A percentile compares a stretch with the other conserved stretches of the same genome.
Conservation (phyloP, 1,140 invertebrate species). For the Dendroctonus ponderosae region DNA sequence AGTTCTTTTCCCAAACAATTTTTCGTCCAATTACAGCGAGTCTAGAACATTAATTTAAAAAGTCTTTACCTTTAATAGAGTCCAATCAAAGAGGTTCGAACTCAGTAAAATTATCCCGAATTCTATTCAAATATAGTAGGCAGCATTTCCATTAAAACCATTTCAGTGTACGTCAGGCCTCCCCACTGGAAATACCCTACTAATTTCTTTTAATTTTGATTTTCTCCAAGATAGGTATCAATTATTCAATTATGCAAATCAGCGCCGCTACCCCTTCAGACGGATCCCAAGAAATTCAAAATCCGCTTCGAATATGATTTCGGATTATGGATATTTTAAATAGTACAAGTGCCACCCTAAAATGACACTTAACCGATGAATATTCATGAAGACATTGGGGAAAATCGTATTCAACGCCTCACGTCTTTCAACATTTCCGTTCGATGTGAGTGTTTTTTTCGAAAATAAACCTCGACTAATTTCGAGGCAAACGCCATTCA, state of each 20-base stretch:
- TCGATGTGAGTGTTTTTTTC: not conserved
- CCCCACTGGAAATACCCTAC: not conserved
- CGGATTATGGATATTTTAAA: constrained; percentile 38
- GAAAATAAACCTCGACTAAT: too few species aligned
- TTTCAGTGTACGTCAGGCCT: constrained; percentile 1
- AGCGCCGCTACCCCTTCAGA: constrained; percentile 21
- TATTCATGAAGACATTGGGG: constrained; percentile 28
- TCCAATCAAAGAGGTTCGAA: too few species aligned
- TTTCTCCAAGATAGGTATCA: constrained; percentile 33
- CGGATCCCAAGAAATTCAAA: constrained; percentile 34
- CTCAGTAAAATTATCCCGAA: too few species aligned
- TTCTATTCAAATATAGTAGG: too few species aligned
- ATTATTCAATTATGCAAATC: constrained; percentile 37
- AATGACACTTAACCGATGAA: constrained; percentile 35
- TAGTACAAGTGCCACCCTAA: constrained; percentile 33
- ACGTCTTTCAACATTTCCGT: constrained; percentile 23
- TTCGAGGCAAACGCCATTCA: too few species aligned
- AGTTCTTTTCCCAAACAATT: too few species aligned
- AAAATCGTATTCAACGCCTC: constrained; percentile 6
- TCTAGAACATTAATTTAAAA: too few species aligned
- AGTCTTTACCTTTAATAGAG: too few species aligned
- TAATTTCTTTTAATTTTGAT: constrained; percentile 32
- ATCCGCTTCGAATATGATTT: constrained; percentile 34
- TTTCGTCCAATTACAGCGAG: too few species aligned
- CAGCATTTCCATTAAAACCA: not conserved